A percentile compares a stretch with the other conserved stretches of the same genome.
Evolutionary conservation across 2,113 vertebrate species (phyloP).

Genomic region (Psilopsiagon aymara): DNA sequence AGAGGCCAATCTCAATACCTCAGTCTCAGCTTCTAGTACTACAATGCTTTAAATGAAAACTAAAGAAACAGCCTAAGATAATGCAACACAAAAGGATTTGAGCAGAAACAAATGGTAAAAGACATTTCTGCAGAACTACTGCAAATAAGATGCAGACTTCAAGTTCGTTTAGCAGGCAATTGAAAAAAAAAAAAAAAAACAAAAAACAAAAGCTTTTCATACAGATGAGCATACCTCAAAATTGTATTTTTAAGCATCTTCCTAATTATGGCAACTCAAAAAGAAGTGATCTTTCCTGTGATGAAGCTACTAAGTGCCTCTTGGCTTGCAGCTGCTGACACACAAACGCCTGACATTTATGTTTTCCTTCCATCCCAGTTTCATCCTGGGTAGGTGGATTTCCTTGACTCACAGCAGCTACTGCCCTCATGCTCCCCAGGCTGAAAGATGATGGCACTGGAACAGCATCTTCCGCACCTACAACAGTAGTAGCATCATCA

Average conservation of each 20-base stretch:
- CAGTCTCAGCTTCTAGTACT: not conserved
- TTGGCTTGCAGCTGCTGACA: not conserved
- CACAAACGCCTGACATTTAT: no score
- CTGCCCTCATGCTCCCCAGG: no score
- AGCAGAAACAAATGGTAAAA: not conserved
- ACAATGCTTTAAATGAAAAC: not conserved
- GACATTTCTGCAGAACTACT: not conserved
- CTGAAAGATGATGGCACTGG: not conserved
- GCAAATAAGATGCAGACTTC: not conserved
- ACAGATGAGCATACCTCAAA: not conserved
- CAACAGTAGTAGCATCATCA: not conserved
- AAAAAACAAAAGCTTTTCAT: not conserved
- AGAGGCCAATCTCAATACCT: not conserved
- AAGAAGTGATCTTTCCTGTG: not conserved
- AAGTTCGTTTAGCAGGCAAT: not conserved
- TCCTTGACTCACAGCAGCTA: not conserved
- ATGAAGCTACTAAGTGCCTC: not conserved
- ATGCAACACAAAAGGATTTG: not conserved
- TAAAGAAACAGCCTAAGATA: not conserved
- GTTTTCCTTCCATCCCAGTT: not conserved
- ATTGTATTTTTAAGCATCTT: not conserved
- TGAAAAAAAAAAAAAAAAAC: not conserved
- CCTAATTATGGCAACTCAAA: not conserved
- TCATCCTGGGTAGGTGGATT: not conserved
- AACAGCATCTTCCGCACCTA: not conserved